Evolutionary conservation across 2,888 invertebrate genomes (phyloP).

Genomic region (Atethmia centrago): DNA sequence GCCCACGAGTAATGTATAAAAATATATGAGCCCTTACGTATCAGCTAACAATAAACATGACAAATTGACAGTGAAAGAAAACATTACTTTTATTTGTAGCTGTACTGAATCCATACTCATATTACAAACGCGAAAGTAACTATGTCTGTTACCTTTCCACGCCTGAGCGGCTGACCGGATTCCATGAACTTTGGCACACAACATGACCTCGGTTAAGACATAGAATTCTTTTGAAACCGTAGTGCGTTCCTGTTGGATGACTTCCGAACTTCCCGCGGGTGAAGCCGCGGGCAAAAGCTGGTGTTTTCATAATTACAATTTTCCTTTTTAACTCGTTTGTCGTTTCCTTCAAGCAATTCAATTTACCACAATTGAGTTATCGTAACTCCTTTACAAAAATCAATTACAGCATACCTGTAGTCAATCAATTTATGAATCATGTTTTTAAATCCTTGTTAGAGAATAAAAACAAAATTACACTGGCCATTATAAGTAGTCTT

Average conservation of each 20-base stretch:
- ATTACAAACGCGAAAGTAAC: not conserved
- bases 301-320: slow-evolving; percentile 3
- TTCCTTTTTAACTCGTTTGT: slow-evolving; percentile 8
- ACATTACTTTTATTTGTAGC: not conserved
- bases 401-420: slow-evolving; percentile 28
- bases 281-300: not conserved
- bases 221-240: not conserved
- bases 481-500: not conserved
- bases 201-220: not conserved
- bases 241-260: not conserved
- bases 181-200: not conserved
- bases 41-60: not conserved
- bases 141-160: not conserved
- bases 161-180: not conserved
- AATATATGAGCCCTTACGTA: not conserved
- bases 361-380: slow-evolving; percentile 32
- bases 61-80: not conserved
- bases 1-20: not conserved
- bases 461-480: not conserved
- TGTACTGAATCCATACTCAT: not conserved
- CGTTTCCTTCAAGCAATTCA: slow-evolving; percentile 22
- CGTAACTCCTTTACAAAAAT: slow-evolving; percentile 34
- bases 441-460: slow-evolving; percentile 10
- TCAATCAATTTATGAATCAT: slow-evolving; percentile 22
- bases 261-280: not conserved